These are phyloP conservation scores for Diarsia mendica DNA, from an alignment of 2,888 invertebrate species.

Conservation along the genomic window DNA sequence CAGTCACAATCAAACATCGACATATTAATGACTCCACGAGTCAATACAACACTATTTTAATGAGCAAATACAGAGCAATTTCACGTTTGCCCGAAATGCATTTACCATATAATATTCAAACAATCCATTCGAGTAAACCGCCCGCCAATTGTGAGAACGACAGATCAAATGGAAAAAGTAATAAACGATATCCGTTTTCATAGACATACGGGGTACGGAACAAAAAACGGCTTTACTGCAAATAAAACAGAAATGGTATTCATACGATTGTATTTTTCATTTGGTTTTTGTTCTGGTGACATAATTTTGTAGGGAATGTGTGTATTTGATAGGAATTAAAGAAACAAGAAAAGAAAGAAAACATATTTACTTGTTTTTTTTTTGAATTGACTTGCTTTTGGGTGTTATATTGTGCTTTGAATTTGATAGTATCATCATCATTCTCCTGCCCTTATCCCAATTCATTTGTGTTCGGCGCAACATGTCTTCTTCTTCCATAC, in stretches of 20 bases:
- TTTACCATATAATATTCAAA: slow-evolving; percentile 23
- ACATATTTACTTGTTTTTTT: too few species aligned
- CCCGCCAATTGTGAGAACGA: slow-evolving; percentile 44
- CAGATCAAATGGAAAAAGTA: slow-evolving; percentile 60
- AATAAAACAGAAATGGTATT: slow-evolving; percentile 40
- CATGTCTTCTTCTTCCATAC: too few species aligned
- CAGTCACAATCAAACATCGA: slow-evolving; percentile 21
- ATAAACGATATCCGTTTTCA: slow-evolving; percentile 55
- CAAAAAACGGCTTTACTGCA: slow-evolving; percentile 23
- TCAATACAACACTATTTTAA: slow-evolving; percentile 27
- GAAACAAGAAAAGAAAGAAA: too few species aligned
- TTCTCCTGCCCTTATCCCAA: too few species aligned
- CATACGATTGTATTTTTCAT: slow-evolving; percentile 27
- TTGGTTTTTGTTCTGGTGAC: slow-evolving; percentile 7
- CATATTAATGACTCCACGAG: not conserved
- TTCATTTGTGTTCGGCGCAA: too few species aligned
- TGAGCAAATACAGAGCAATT: slow-evolving; percentile 26
- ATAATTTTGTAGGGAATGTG: slow-evolving; percentile 5
- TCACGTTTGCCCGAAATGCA: slow-evolving; percentile 1
- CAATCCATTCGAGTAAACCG: slow-evolving; percentile 19
- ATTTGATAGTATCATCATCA: too few species aligned
- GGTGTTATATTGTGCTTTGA: too few species aligned
- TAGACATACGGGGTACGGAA: slow-evolving; percentile 33
- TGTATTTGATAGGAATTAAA: not conserved
- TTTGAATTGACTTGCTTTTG: too few species aligned